Base-by-base conservation (phyloP, 2,888 invertebrate genomes). In the Morinoia aosen region DNA sequence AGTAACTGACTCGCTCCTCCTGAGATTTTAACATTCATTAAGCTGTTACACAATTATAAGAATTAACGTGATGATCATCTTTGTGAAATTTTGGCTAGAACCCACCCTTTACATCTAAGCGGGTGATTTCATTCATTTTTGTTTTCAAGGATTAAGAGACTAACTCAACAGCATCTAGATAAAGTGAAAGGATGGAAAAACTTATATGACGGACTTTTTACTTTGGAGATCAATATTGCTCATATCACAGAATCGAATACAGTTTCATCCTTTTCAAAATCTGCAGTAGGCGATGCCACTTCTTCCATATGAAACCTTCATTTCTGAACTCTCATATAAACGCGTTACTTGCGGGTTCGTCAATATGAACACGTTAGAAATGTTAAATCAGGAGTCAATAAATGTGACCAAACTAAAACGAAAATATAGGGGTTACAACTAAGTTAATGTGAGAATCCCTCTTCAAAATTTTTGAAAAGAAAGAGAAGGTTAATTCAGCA, bases 151-250 rank as follows among this genome's bases (percentile, higher is more conserved):
- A 48, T 48, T 48, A 48, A 48, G 48, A 48, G 48, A 48, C 48
- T 5, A 48, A 48, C 5, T 48, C 48, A 2, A 48, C 3, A 48
- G 48, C 48, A 48, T 48, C 48, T 48, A 48, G 48, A 2, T 48
- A 4, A 48, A 48, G 48, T 48, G 5, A 48, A 76, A 33, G 76
- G 25, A 33, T 76, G 33, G 76, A 25, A 33, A 76, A 76, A 76
- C 76, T 3, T 76, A 76, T 76, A 76, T 25, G 76, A 33, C 76
- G 19, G 25, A 76, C 76, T 33, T 16, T 76, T 76, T 76, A 76
- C 76, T 76, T 16, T 76, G 76, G 76, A 76, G 76, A 76, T 76
- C 76, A 76, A 76, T 76, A 76, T 76, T 76, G 76, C 76, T 76
- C 76, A 76, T 76, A 76, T 76, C 76, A 76, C 76, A 76, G 76